Base-by-base conservation (phyloP, 2,888 invertebrate genomes). In the Protophormia terraenovae region DNA sequence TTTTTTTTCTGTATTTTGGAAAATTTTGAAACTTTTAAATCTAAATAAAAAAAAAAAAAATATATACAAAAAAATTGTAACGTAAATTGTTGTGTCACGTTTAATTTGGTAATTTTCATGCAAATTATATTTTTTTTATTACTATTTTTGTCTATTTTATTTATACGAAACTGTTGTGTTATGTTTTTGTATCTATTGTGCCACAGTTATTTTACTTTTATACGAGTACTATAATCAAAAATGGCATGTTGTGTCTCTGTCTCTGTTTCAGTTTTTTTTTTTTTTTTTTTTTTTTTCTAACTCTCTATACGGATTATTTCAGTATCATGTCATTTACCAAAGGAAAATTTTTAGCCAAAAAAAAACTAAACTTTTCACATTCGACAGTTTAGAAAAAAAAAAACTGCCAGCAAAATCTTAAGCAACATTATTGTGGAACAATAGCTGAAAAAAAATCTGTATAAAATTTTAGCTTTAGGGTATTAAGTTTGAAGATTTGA, bases 81-180 rank as follows among this genome's bases (percentile, higher is more conserved):
- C 87, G 88, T 88, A 89, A 91, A 91, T 91, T 89, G 91, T 89
- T 90, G 90, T 90, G 90, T 91, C 91, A 91, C 91, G 91, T 90
- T 91, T 89, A 89, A 89, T 89, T 89, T 89, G 89, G 88, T 89
- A 89, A 91, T 91, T 90, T 89, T 87, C 89, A 90, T 90, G 90
- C 88, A 89, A 90, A 90, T 89, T 87, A 87, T 75, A 79, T 75
- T 78, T 75, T 80, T 76, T 84, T 69, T 69, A 19, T 73, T 58
- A 64, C n/a, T n/a, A n/a, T n/a, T 55, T 76, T 76, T 32, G 64
- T 73, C 60, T 73, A 24, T 35, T 58, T 45, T 58, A 73, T 55
- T 60, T 73, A 69, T 38, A 73, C 29, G 35, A 47, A 72, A 41
- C n/a, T n/a, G n/a, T n/a, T n/a, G n/a, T n/a, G n/a, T n/a, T n/a